Evolutionary conservation across 2,888 invertebrate species (phyloP).

Genomic region (Melanostoma mellinum): DNA sequence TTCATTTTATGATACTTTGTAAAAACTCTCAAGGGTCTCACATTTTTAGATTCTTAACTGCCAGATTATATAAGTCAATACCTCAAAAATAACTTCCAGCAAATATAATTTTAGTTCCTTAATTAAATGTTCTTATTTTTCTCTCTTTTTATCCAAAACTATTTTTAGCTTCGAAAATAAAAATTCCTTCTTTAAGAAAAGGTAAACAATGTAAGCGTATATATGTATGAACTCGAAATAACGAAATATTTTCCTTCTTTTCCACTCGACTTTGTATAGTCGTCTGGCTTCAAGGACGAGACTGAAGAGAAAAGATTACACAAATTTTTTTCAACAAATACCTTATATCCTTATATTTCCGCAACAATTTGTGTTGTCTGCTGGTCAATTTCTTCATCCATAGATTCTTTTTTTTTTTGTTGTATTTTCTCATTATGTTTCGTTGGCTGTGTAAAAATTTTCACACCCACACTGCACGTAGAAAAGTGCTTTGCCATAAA

Average conservation of each 20-base stretch:
- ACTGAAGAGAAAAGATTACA: not conserved
- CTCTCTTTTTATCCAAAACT: not conserved
- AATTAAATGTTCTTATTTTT: not conserved
- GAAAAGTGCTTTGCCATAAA: not conserved
- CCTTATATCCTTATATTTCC: constrained; percentile 31
- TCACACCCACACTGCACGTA: constrained; percentile 17
- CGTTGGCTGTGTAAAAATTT: constrained; percentile 57
- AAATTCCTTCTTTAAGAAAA: constrained; percentile 4
- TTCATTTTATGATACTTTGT: no score
- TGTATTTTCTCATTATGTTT: constrained; percentile 53
- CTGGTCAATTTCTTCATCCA: constrained; percentile 20
- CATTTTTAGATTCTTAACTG: no score
- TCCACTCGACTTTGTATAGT: not conserved
- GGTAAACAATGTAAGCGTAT: not conserved
- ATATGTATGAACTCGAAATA: constrained; percentile 34
- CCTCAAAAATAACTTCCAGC: not conserved
- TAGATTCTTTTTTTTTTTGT: constrained; percentile 9
- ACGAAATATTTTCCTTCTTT: constrained; percentile 26
- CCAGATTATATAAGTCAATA: not conserved
- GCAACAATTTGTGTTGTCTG: constrained; percentile 44
- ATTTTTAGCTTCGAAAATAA: not conserved
- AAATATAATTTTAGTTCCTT: not conserved
- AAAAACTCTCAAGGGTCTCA: no score
- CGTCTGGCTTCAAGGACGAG: constrained; percentile 12
- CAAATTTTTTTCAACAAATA: constrained; percentile 1